Evolutionary conservation across 2,113 vertebrate species (phyloP).

Genomic region (Datnioides undecimradiatus): DNA sequence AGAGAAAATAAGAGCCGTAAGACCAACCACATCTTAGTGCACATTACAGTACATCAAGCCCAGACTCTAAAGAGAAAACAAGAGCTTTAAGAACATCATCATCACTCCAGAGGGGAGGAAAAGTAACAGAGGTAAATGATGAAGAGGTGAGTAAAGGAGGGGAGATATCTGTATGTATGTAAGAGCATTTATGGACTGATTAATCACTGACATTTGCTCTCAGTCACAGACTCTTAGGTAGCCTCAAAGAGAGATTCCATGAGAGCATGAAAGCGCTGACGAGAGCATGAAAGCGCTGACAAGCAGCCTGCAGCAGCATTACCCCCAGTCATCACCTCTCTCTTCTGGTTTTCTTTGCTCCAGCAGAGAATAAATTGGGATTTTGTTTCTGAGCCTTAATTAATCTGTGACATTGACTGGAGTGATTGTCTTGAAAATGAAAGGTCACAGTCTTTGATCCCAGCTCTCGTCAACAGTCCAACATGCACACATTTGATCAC

Average conservation of each 20-base stretch:
- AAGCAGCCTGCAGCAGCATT: not conserved
- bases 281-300: not conserved
- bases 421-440: constrained; percentile 5
- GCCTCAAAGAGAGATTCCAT: no score
- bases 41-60: not conserved
- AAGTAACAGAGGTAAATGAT: not conserved
- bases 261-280: no score
- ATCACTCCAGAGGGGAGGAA: not conserved
- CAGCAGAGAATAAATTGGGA: not conserved
- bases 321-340: not conserved
- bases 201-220: not conserved
- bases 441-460: constrained; percentile 32
- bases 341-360: constrained; percentile 2
- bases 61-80: not conserved
- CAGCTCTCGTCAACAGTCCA: constrained; percentile 4
- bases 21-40: not conserved
- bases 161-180: not conserved
- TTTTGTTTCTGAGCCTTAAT: constrained; percentile 26
- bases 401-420: not conserved
- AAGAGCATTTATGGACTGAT: not conserved
- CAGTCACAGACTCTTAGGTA: not conserved
- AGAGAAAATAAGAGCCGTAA: not conserved
- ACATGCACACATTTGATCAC: not conserved
- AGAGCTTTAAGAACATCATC: not conserved
- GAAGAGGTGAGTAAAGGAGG: not conserved